Conservation (phyloP, 2,797 vertebrate species). For the Microctenopoma lineatum region DNA sequence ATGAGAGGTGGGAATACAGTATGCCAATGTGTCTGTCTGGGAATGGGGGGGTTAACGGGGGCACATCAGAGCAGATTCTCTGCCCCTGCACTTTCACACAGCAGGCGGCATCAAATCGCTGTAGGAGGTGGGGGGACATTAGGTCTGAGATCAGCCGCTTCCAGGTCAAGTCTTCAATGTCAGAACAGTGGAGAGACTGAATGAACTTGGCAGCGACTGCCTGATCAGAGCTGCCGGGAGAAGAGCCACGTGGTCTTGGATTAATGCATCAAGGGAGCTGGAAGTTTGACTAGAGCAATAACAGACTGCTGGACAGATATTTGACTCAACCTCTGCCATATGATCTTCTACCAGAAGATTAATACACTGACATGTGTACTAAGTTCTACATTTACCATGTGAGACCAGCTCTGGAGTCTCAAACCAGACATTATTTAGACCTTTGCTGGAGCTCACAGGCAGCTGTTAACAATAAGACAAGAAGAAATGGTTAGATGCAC, state of each 20-base stretch:
- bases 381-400: not conserved
- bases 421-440: not conserved
- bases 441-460: not conserved
- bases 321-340: not conserved
- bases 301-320: not conserved
- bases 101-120: constrained; percentile 54
- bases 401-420: not conserved
- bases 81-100: constrained; percentile 48
- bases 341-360: not conserved
- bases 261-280: constrained; percentile 1
- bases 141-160: constrained; percentile 55
- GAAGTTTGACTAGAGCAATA: constrained; percentile 15
- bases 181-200: constrained; percentile 38
- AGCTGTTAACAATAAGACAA: not conserved
- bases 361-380: not conserved
- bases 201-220: constrained; percentile 30
- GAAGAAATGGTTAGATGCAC: too few relatives aligned
- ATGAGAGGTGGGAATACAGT: constrained; percentile 9
- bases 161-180: constrained; percentile 61
- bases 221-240: constrained; percentile 20
- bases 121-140: constrained; percentile 34
- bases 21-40: constrained; percentile 1
- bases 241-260: constrained; percentile 6
- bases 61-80: constrained; percentile 31
- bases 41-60: constrained; percentile 20